These are phyloP conservation scores for Erinaceus europaeus DNA, from an alignment of 2,113 vertebrate genomes.

Conservation along the genomic window DNA sequence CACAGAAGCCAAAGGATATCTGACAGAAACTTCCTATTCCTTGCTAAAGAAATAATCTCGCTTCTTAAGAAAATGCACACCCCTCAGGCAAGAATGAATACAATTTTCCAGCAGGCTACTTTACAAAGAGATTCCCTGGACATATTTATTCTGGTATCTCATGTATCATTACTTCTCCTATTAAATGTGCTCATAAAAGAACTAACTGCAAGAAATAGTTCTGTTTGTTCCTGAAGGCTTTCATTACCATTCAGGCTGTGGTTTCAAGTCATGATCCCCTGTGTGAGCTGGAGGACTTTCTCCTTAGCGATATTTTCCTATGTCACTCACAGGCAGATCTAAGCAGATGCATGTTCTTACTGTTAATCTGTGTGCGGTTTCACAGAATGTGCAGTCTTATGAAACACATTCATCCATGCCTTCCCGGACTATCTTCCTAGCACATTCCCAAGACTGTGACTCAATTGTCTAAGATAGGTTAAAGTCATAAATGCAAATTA, in stretches of 20 bases:
- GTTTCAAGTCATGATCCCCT: background rate
- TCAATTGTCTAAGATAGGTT: background rate
- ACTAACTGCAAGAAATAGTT: background rate
- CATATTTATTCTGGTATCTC: background rate
- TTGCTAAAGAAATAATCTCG: constrained; percentile 9
- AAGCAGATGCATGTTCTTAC: background rate
- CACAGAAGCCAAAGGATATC: background rate
- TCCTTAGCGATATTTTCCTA: background rate
- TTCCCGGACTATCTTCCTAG: background rate
- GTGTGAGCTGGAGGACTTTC: background rate
- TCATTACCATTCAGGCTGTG: background rate
- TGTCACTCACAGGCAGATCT: background rate
- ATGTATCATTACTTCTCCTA: background rate
- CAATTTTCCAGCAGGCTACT: background rate
- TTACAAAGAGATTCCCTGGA: constrained; percentile 4
- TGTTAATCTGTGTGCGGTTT: background rate
- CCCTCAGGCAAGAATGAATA: background rate
- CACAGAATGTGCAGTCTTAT: background rate
- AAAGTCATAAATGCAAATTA: background rate
- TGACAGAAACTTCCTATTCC: background rate
- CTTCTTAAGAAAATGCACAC: constrained; percentile 7
- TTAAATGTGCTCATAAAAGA: background rate
- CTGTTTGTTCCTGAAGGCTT: background rate
- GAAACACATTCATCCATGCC: background rate
- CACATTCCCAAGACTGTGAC: background rate